Base-by-base conservation (phyloP, 2,113 vertebrate genomes). In the Pitta sordida region DNA sequence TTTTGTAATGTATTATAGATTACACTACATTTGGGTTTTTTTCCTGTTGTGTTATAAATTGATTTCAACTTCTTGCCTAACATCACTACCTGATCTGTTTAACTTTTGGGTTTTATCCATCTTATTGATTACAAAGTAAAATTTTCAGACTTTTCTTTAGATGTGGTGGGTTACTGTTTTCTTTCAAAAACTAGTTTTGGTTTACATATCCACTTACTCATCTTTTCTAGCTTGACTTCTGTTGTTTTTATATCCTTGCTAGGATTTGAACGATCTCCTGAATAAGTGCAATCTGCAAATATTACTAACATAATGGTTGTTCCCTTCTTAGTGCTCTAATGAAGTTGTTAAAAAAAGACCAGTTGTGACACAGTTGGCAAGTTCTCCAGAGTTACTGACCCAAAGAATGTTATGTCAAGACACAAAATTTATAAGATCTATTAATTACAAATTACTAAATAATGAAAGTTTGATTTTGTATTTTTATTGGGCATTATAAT, bases 391-490 rank as follows among this genome's bases (percentile, higher is more conserved):
- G 44, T 71, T 91, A 30, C 32, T 82, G 27, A 64, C n/a, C 36
- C 13, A 78, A 74, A 88, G 7, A 4, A n/a, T 3, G 0, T 20
- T 58, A 70, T 48, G 37, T 48, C 0, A 0, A 79, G 21, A 23
- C 44, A 74, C 17, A 15, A 1, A 21, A 2, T 80, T 83, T 60
- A 23, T 34, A 58, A 43, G 13, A 81, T 58, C 13, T 44, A n/a
- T 83, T 80, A 44, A 53, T 52, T 67, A 81, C 55, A 19, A 83
- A 46, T 10, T 9, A 56, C 14, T 88, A 84, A 55, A 41, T 2
- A 41, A 55, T 7, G 49, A 26, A 79, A 39, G 5, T 27, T 63
- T 15, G 56, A 9, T 49, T 91, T 90, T 55, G 5, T 6, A 6
- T 64, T 76, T 32, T 62, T 43, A 23, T 69, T 32, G 5, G 15